These are phyloP conservation scores for Tanytarsus gracilentus DNA, from an alignment of 2,888 invertebrate species.

Conservation along the genomic window DNA sequence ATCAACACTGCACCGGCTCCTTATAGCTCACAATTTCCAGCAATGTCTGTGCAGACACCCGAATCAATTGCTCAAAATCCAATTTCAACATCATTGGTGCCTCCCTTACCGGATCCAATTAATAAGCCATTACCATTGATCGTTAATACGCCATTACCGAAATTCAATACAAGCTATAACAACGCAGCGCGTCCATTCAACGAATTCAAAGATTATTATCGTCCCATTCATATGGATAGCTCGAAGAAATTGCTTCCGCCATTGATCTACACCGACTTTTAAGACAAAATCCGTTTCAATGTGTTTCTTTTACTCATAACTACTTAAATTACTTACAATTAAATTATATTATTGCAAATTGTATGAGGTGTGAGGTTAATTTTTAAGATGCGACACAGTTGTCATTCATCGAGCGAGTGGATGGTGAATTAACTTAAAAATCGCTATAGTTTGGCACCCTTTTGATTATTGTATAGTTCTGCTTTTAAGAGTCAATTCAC, in stretches of 20 bases:
- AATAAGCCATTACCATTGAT: conserved; percentile 20
- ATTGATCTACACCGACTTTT: conserved; percentile 20
- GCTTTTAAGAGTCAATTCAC: background rate
- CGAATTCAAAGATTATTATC: conserved; percentile 57
- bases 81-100: conserved; percentile 1
- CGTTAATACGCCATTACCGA: conserved; percentile 20
- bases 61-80: conserved; percentile 23
- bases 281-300: no score
- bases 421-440: background rate
- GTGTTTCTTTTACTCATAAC: background rate
- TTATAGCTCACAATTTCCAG: conserved; percentile 14
- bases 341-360: background rate
- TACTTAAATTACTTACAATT: background rate
- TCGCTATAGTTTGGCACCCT: no score
- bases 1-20: conserved; percentile 21
- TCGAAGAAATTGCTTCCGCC: conserved; percentile 16
- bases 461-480: no score
- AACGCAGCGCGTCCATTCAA: conserved; percentile 79
- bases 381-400: background rate
- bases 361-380: background rate
- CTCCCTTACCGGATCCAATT: background rate
- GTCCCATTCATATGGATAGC: conserved; percentile 45
- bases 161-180: conserved; percentile 57
- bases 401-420: background rate
- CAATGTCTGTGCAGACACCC: conserved; percentile 8